Evolutionary conservation across 1,140 invertebrate genomes (phyloP), one percentile per base, ranked within the genome.

Genomic region (Battus philenor): DNA sequence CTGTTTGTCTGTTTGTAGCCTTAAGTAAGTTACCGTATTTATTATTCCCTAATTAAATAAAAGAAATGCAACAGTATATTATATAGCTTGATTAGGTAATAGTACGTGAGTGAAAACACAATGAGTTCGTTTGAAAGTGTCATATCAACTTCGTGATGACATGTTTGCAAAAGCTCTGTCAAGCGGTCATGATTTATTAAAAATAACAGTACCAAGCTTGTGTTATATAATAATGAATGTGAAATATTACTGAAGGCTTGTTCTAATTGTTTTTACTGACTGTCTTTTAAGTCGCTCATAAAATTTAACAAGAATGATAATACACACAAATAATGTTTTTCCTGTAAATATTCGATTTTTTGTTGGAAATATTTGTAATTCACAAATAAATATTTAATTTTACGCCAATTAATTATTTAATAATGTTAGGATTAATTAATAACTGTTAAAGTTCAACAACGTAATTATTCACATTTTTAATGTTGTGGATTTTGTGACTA

Each of bases 101-200:
- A 59, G 32, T 56, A 67, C 71, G 74, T 73, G 71, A 75, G 74
- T 78, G 71, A 73, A 74, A 75, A 75, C 64, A 72, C 67, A 71
- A 71, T 71, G 47, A 39, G 48, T 50, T 58, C 58, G 41, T 72
- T 67, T 60, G 45, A 56, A 56, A 58, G 57, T 58, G 56, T 59
- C 48, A 51, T 54, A 59, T 66, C 50, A 53, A 48, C 58, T 54
- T 58, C 36, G 54, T 52, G 58, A 59, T 61, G 59, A 62, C 30
- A 50, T 44, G 27, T 53, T 50, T 49, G 46, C 46, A 49, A 53
- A 61, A 63, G 57, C 48, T 60, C 34, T 12, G 49, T 44, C 41
- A 45, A 55, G 26, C 44, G 18, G 27, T 17, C 15, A 32, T 32
- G 24, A 43, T 47, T 31, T 47, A 29, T 27, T 11, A 8, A 24